Percentiles rank a stretch among this genome's conserved stretches.
Evolutionary conservation across 2,113 vertebrate genomes (phyloP).

Genomic region (Suricata suricatta): DNA sequence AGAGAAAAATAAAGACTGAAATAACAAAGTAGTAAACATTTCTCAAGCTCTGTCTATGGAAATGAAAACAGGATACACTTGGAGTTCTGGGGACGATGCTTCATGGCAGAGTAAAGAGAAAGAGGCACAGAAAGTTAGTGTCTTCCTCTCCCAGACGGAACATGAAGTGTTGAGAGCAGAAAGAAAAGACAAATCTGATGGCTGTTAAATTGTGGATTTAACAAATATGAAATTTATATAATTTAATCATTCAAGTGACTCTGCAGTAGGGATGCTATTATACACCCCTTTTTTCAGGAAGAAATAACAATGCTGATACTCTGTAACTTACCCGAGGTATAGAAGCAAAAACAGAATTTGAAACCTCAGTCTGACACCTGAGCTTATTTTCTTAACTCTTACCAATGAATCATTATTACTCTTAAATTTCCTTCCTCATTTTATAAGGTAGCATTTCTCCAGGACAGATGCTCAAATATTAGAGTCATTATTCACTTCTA

Average conservation of each 20-base stretch:
- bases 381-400: neutral
- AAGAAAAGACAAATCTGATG: neutral
- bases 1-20: neutral
- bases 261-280: neutral
- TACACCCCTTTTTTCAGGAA: neutral
- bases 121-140: neutral
- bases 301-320: neutral
- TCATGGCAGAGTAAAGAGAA: neutral
- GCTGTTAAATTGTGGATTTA: neutral
- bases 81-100: neutral
- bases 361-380: neutral
- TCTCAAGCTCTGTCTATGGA: neutral
- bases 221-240: neutral
- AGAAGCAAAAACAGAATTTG: neutral
- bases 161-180: neutral
- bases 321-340: neutral
- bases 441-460: neutral
- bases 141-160: neutral
- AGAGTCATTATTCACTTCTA: neutral
- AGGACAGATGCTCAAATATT: neutral
- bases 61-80: neutral
- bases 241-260: neutral
- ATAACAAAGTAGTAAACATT: neutral
- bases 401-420: neutral
- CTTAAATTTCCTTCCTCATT: neutral